Base-by-base conservation (phyloP, 2,113 vertebrate genomes). In the Lepisosteus osseus region DNA sequence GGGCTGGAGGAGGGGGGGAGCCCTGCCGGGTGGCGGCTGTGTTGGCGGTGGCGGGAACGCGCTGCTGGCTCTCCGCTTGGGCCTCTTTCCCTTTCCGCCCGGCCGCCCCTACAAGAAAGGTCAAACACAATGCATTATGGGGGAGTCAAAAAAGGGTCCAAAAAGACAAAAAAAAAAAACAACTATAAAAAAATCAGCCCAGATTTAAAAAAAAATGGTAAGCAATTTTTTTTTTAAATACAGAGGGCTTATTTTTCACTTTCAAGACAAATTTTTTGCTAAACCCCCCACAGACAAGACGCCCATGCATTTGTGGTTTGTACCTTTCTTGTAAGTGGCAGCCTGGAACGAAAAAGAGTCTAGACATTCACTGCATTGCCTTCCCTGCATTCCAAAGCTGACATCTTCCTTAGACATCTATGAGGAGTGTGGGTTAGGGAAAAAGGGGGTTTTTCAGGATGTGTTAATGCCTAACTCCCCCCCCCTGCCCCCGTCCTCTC, bases 51-150 rank as follows among this genome's bases (percentile, higher is more conserved):
- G 75, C 57, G 69, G 78, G 73, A 74, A 85, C 82, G 77, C 85
- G 83, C 90, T 95, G 94, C 86, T 94, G 89, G 90, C 85, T 93
- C 83, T 95, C 93, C 90, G 90, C 86, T 65, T 82, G 78, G 91
- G 93, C 92, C 93, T 96, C 95, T 95, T 94, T 96, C 94, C 95
- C 93, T 97, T 96, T 96, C 92, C 94, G 94, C 92, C 95, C 91
- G 90, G 95, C 95, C 96, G 95, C 94, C 96, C 96, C 96, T 98
- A 98, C 95, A 97, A 97, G 96, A 96, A 97, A 98, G 96, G 96
- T 95, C 95, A 97, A 97, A 98, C 96, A 99, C 95, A 99, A 96
- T 99, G 97, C 97, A 98, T 99, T 99, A 99, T 96, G 96, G 95
- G 96, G 96, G 95, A 94, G 95, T 93, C 15, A 17, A 17, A 17